Base-by-base conservation (phyloP, 2,888 invertebrate genomes). In the Campoletis raptor region DNA sequence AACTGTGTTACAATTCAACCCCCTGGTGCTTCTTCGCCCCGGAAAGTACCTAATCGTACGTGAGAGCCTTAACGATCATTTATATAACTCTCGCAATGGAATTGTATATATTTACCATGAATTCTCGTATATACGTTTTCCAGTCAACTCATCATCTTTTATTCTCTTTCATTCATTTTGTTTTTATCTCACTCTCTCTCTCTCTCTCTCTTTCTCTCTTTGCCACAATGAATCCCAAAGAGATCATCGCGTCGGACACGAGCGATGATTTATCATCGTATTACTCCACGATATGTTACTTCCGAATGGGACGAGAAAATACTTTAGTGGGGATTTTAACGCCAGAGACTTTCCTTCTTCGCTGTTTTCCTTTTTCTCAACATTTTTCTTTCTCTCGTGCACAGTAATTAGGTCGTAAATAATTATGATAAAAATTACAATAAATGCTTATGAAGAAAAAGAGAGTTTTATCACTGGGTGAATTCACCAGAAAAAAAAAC, bases 391-490 rank as follows among this genome's bases (percentile, higher is more conserved):
- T 37, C 6, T 61, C 42, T 15, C 52, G 12, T 74, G 83, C 30
- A 52, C n/a, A 90, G 92, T 92, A 93, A 93, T 93, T 93, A 93
- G 92, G 91, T 90, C 91, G 91, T 92, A 92, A 93, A 93, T 93
- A 93, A 93, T 93, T 92, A 90, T 91, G 94, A 94, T 94, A 93
- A 94, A 94, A 92, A 93, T 94, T 93, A 94, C 92, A 92, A 92
- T 93, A 92, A 61, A 89, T 88, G 54, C 67, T 67, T 69, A 74
- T 69, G 69, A 48, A 24, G 64, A 64, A 8, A n/a, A 74, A 10
- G 52, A 74, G 69, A 5, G 67, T 91, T 93, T 93, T 92, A 92
- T 92, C 92, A 89, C 87, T 76, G 76, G 83, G 72, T 66, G 73
- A 77, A 61, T 2, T 76, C 64, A 54, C 78, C 42, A 30, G 69